Evolutionary conservation across 2,888 invertebrate species (phyloP).

Genomic region (Aphodius granarius): DNA sequence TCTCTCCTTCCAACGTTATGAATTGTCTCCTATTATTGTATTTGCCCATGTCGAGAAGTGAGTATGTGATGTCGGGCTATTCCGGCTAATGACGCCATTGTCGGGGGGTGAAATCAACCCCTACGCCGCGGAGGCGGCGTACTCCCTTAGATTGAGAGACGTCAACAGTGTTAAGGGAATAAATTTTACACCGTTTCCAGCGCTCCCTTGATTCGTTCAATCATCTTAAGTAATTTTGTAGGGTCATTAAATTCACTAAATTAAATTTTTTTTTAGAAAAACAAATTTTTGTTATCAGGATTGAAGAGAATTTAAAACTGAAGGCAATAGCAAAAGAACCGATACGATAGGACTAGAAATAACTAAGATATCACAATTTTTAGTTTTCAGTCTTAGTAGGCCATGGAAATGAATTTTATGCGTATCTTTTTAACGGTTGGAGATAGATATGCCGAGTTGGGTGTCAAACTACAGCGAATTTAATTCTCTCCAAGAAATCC

Average conservation of each 20-base stretch:
- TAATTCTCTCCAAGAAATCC: neutral
- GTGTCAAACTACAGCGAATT: neutral
- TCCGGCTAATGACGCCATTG: neutral
- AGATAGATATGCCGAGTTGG: neutral
- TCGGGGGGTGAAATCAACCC: neutral
- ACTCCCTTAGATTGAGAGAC: neutral
- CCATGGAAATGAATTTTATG: no score
- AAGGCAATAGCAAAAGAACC: neutral
- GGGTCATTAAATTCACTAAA: no score
- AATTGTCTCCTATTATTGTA: constrained; percentile 13
- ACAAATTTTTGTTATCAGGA: no score
- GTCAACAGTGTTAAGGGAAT: neutral
- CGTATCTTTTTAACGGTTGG: neutral
- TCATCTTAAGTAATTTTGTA: neutral
- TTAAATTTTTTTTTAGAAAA: no score
- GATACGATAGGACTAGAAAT: neutral
- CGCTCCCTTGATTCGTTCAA: neutral
- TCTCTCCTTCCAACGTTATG: constrained; percentile 2
- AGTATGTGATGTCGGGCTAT: neutral
- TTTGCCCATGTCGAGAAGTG: constrained; percentile 4
- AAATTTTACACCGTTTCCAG: neutral
- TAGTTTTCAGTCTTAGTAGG: neutral
- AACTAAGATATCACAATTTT: neutral
- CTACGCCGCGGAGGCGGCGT: neutral
- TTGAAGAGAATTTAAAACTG: neutral